Percentiles rank a stretch among this genome's conserved stretches.
Evolutionary conservation across 2,113 vertebrate species (phyloP).

Genomic region (Nyctereutes procyonoides): DNA sequence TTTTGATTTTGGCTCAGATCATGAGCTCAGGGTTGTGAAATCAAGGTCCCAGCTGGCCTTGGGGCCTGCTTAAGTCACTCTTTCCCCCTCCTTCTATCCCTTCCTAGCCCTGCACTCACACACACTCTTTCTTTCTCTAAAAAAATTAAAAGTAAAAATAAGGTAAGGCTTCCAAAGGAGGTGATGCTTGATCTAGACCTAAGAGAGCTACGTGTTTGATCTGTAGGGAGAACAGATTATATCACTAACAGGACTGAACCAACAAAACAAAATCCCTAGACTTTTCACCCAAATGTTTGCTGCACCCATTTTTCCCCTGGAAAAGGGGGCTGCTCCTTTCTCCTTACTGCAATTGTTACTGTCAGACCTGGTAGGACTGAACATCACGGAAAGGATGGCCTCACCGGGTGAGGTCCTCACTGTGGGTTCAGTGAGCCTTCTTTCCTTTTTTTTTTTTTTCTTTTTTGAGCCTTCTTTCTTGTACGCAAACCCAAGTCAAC

Average conservation of each 20-base stretch:
- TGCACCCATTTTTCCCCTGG: not conserved
- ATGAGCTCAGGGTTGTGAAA: not conserved
- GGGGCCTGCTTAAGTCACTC: not conserved
- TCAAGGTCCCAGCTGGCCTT: not conserved
- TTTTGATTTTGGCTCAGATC: not conserved
- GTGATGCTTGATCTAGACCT: not conserved
- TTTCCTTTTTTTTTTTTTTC: not conserved
- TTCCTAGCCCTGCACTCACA: not conserved
- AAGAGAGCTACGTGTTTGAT: not conserved
- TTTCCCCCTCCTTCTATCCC: not conserved
- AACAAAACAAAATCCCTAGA: not conserved
- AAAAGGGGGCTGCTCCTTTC: not conserved
- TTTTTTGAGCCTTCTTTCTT: not conserved
- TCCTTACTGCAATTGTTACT: rapidly evolving
- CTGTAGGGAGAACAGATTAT: not conserved
- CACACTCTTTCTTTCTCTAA: not conserved
- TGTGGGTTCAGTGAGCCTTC: not conserved
- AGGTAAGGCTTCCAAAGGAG: not conserved
- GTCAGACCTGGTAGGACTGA: not conserved
- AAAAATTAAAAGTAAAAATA: not conserved
- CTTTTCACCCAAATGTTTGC: not conserved
- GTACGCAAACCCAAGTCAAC: rapidly evolving
- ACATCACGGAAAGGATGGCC: too few relatives aligned
- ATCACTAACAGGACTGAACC: rapidly evolving
- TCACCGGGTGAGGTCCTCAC: rapidly evolving